phyloP scores from a whole-genome alignment of 2,797 vertebrate genomes.

The Kryptolebias ocellatus region DNA sequence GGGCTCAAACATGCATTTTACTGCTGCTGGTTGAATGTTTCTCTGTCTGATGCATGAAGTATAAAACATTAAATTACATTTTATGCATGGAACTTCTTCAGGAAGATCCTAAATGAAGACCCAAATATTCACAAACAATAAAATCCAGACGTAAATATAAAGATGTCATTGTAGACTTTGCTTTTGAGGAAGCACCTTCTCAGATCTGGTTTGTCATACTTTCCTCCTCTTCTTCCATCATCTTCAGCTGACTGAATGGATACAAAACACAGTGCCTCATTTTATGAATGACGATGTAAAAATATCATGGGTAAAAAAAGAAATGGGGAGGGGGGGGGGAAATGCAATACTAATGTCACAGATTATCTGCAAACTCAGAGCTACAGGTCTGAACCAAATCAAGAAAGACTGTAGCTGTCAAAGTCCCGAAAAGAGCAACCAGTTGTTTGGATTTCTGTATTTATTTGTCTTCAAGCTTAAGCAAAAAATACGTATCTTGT shows the following conservation, averaged over 20 bases:
- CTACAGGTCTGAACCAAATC: too few relatives aligned
- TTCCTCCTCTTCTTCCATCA: constrained; percentile 16
- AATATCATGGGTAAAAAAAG: too few relatives aligned
- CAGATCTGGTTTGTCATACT: constrained; percentile 36
- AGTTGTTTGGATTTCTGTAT: neutral
- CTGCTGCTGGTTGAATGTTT: neutral
- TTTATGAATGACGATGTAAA: constrained; percentile 10
- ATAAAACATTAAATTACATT: neutral
- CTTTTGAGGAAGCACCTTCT: constrained; percentile 50
- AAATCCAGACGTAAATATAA: constrained; percentile 38
- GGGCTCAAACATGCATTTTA: constrained; percentile 61
- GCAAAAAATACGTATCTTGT: neutral
- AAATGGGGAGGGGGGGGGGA: too few relatives aligned
- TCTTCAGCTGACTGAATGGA: neutral
- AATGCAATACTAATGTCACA: too few relatives aligned
- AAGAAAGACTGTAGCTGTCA: too few relatives aligned
- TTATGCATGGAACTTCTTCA: neutral
- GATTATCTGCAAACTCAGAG: too few relatives aligned
- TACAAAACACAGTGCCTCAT: constrained; percentile 22
- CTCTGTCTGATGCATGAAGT: constrained; percentile 2
- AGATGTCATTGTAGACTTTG: constrained; percentile 7
- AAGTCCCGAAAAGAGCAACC: neutral
- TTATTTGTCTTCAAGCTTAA: neutral
- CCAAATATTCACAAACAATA: constrained; percentile 16
- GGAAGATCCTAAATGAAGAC: neutral